These are phyloP conservation scores for Sarcophaga peregrina DNA, from an alignment of 1,140 invertebrate species.

Conservation along the genomic window DNA sequence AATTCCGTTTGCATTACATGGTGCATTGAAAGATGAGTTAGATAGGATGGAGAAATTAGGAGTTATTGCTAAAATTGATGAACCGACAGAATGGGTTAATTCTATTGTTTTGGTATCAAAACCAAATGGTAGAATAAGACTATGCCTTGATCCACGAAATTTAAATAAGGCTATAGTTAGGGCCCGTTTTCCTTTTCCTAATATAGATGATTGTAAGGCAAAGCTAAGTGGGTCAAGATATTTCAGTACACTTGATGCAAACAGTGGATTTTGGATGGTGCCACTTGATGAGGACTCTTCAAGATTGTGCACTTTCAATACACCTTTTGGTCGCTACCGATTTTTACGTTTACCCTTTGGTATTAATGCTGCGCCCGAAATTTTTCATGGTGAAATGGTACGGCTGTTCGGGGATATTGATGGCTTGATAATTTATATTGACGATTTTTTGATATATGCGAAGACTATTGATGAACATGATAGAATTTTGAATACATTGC, in stretches of 20 bases:
- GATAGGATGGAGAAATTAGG: constrained; percentile 52
- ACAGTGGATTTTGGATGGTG: constrained; percentile 66
- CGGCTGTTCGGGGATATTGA: constrained; percentile 55
- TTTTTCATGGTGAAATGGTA: constrained; percentile 59
- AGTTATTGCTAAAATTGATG: constrained; percentile 55
- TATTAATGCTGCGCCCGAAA: constrained; percentile 59
- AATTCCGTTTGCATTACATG: constrained; percentile 59
- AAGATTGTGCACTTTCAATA: constrained; percentile 67
- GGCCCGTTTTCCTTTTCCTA: constrained; percentile 64
- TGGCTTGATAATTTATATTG: constrained; percentile 59
- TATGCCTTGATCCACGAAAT: constrained; percentile 67
- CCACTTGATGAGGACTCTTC: constrained; percentile 59
- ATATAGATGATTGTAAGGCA: constrained; percentile 61
- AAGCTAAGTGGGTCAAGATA: constrained; percentile 58
- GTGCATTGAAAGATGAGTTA: constrained; percentile 58
- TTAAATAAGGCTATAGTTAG: constrained; percentile 67
- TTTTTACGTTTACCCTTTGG: constrained; percentile 65
- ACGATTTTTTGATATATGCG: constrained; percentile 58
- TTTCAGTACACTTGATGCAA: constrained; percentile 66
- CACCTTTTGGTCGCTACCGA: constrained; percentile 65
- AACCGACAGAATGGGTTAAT: constrained; percentile 67
- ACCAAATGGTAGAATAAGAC: constrained; percentile 57
- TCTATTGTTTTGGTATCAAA: constrained; percentile 64
- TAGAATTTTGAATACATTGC: constrained; percentile 52
- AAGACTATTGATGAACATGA: constrained; percentile 53